Evolutionary conservation across 2,113 vertebrate genomes (phyloP).

Genomic region (Spilogale gracilis): DNA sequence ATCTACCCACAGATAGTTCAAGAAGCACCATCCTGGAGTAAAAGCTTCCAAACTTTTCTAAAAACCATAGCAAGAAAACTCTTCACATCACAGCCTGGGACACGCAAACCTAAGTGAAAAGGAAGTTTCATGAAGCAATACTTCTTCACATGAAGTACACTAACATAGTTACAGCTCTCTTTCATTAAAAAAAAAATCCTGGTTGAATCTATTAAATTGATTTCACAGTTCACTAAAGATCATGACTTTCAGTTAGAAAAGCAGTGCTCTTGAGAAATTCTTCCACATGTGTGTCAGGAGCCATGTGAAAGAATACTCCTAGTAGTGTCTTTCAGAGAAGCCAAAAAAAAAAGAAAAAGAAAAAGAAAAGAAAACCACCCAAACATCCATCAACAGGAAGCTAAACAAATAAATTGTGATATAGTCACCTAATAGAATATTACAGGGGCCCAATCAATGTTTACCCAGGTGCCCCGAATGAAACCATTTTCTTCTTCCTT

Average conservation of each 20-base stretch:
- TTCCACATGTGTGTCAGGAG: not conserved
- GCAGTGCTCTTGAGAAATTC: slow-evolving; percentile 39
- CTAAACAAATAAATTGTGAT: slow-evolving; percentile 62
- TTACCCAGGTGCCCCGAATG: not conserved
- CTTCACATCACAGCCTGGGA: not conserved
- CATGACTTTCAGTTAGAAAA: slow-evolving; percentile 1
- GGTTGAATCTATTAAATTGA: slow-evolving; percentile 48
- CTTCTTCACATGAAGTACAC: not conserved
- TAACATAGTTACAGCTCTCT: not conserved
- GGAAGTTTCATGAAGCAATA: not conserved
- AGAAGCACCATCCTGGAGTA: not conserved
- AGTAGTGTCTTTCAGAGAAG: not conserved
- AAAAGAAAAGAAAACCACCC: not conserved
- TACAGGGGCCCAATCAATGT: slow-evolving; percentile 50
- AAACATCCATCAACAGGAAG: slow-evolving; percentile 41
- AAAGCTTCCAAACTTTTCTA: not conserved
- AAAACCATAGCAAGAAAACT: not conserved
- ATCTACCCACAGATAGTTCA: not conserved
- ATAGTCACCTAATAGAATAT: slow-evolving; percentile 62
- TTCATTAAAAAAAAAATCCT: not conserved
- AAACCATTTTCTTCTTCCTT: not conserved
- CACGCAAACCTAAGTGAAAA: not conserved
- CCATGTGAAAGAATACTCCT: not conserved
- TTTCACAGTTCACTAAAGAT: slow-evolving; percentile 40
- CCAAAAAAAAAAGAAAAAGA: not conserved